Evolutionary conservation across 1,140 invertebrate genomes (phyloP).

Genomic region (Mizuhopecten yessoensis): DNA sequence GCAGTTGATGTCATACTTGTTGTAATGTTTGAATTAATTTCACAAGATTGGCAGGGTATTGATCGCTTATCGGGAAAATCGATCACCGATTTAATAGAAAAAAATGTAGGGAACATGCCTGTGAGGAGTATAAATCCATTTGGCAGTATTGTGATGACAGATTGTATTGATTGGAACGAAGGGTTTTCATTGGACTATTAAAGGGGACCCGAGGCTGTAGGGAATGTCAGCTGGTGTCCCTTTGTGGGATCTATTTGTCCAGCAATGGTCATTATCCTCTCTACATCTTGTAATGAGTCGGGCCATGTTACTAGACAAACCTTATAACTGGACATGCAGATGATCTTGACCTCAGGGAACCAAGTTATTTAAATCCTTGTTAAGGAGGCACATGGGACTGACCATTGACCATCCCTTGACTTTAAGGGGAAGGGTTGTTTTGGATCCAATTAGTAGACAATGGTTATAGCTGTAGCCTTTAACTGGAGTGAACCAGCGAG

Average conservation of each 20-base stretch:
- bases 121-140: neutral
- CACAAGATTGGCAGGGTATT: constrained; percentile 5
- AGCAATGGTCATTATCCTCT: neutral
- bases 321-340: neutral
- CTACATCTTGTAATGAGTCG: neutral
- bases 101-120: constrained; percentile 1
- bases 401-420: neutral
- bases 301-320: neutral
- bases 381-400: constrained; percentile 3
- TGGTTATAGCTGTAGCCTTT: neutral
- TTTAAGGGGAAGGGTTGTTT: neutral
- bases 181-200: neutral
- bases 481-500: no score
- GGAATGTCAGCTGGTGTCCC: constrained; percentile 27
- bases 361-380: neutral
- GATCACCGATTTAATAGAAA: neutral
- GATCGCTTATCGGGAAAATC: neutral
- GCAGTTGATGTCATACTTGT: constrained; percentile 13
- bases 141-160: neutral
- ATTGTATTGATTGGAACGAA: neutral
- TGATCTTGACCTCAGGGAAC: constrained; percentile 19
- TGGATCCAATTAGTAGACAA: neutral
- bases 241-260: neutral
- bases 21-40: constrained; percentile 8
- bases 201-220: neutral